Base-by-base conservation (phyloP, 53 echinoderm and acorn worm species). In the Mesocentrotus franciscanus region DNA sequence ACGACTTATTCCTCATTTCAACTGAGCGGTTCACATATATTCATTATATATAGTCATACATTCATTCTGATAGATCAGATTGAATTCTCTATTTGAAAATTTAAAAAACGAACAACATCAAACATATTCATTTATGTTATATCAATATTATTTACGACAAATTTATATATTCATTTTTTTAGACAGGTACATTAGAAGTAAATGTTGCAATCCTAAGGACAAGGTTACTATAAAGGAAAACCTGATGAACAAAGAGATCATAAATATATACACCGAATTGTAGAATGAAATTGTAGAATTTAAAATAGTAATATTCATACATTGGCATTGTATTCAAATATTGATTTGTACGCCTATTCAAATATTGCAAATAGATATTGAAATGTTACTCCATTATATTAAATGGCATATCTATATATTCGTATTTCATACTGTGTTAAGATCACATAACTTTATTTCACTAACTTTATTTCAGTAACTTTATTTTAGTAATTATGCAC, bases 1-100 rank as follows among this genome's bases (percentile, higher is more conserved):
- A 83, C 84, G 84, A 83, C 84, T 83, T 83, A 83, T 83, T 83
- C 84, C 84, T 83, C 84, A 83, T 83, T 83, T 83, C 84, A 83
- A 83, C 84, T 83, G 84, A 83, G 84, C 84, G 84, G 27, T 83
- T 83, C 84, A 83, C 84, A 83, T 83, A 83, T 83, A 83, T 83
- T n/a, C n/a, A n/a, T n/a, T n/a, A n/a, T n/a, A n/a, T n/a, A n/a
- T n/a, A n/a, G n/a, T n/a, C n/a, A n/a, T n/a, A n/a, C n/a, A n/a
- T n/a, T 83, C 84, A 83, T 83, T 26, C 24, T 83, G 33, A 39
- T 39, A 3, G 39, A 39, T 39, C 39, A 39, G 39, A 39, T 39
- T 39, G 39, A 39, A 39, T 39, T 39, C 39, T 85, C 36, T 85
- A 85, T 85, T 36, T 85, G 85, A 85, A 85, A 85, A 85, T 85